Conservation (phyloP, 30 jellyfish, hydroid and myxozoan species). For the Cassiopea xamachana region DNA sequence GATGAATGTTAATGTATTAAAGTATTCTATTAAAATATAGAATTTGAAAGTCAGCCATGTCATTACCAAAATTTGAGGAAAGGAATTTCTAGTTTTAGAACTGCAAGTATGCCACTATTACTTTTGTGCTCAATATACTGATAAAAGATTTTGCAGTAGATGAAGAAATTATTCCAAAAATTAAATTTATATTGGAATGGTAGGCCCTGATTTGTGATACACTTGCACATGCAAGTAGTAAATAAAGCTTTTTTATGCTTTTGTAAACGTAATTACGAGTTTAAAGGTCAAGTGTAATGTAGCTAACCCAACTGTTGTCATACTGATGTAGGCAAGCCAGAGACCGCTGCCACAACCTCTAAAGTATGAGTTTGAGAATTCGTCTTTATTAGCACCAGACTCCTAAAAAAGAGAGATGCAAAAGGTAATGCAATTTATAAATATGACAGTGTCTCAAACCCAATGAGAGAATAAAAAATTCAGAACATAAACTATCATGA, state of each 20-base stretch:
- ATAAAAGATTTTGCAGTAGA: too few relatives aligned
- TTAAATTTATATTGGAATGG: too few relatives aligned
- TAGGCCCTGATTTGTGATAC: too few relatives aligned
- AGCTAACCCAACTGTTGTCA: conserved; percentile 81
- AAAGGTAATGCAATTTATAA: neutral
- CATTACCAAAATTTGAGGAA: too few relatives aligned
- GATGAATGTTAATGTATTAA: too few relatives aligned
- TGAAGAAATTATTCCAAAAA: too few relatives aligned
- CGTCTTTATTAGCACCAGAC: conserved; percentile 17
- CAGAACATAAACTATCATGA: too few relatives aligned
- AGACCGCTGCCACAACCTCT: conserved; percentile 54
- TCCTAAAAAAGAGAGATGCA: conserved; percentile 15
- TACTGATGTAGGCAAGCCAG: conserved; percentile 72
- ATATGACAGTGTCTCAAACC: neutral
- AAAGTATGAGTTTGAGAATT: conserved; percentile 12
- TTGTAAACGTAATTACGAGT: neutral
- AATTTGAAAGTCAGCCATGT: too few relatives aligned
- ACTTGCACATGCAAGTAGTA: neutral
- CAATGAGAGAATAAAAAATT: neutral
- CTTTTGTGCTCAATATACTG: too few relatives aligned
- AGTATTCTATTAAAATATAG: too few relatives aligned
- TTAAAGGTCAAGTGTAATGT: neutral
- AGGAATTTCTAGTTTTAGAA: too few relatives aligned
- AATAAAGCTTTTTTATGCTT: neutral
- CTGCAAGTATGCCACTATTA: too few relatives aligned